These are phyloP conservation scores for Hemitrygon akajei DNA, from an alignment of 2,797 vertebrate species.

Conservation along the genomic window DNA sequence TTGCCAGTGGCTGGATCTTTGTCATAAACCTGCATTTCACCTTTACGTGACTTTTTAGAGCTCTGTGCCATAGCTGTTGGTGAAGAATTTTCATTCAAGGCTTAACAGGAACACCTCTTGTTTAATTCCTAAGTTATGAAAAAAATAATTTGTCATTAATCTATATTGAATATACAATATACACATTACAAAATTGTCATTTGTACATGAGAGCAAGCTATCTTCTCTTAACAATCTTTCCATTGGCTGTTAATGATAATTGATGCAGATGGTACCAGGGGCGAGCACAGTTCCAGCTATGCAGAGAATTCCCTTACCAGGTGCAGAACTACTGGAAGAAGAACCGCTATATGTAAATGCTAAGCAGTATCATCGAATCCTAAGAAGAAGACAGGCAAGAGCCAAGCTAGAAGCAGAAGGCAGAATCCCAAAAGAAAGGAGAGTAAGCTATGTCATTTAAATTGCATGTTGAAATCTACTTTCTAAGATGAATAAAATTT, in stretches of 20 bases:
- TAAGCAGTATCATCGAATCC: constrained; percentile 77
- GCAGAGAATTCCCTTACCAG: constrained; percentile 85
- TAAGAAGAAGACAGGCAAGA: constrained; percentile 86
- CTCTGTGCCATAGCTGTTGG: neutral
- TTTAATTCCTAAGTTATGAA: neutral
- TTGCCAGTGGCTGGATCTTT: neutral
- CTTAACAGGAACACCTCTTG: neutral
- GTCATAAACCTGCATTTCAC: neutral
- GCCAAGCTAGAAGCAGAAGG: constrained; percentile 96
- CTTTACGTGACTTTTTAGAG: neutral
- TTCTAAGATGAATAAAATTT: neutral
- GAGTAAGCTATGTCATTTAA: constrained; percentile 60
- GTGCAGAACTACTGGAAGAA: constrained; percentile 95
- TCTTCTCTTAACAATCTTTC: neutral
- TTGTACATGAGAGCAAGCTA: neutral
- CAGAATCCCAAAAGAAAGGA: constrained; percentile 93
- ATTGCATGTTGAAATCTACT: neutral
- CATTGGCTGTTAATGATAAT: neutral
- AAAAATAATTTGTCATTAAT: too few relatives aligned
- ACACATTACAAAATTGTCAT: neutral
- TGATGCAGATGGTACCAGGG: constrained; percentile 85
- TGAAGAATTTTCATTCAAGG: neutral
- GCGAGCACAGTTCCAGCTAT: constrained; percentile 81
- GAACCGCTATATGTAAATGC: constrained; percentile 85
- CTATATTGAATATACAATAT: neutral